Conservation (phyloP, 2,888 invertebrate genomes). For the Epinotia nisella region DNA sequence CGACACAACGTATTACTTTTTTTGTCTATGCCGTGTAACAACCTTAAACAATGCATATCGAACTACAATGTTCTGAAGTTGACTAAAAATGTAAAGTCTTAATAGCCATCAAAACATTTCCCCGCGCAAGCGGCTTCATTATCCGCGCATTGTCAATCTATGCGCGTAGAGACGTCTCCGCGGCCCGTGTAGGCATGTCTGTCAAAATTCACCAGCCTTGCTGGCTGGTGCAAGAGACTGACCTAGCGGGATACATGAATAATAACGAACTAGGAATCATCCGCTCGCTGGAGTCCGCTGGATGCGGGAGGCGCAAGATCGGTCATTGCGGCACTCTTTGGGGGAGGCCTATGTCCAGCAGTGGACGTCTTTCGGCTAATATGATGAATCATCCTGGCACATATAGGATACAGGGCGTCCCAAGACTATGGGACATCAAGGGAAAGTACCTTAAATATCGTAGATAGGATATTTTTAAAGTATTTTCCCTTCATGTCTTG, state of each 20-base stretch:
- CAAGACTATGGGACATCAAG: no score
- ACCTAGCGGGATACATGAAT: background rate
- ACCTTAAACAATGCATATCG: background rate
- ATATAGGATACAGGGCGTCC: no score
- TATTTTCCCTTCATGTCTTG: no score
- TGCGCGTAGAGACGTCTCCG: conserved; percentile 61
- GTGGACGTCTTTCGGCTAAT: no score
- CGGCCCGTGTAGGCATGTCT: conserved; percentile 63
- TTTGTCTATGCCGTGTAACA: background rate
- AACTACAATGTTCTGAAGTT: background rate
- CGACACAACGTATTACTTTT: background rate
- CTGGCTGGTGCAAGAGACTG: conserved; percentile 45
- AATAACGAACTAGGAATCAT: background rate
- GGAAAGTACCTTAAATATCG: no score
- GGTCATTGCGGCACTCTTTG: no score
- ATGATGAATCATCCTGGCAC: no score
- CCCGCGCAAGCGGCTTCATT: conserved; percentile 61
- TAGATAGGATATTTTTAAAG: no score
- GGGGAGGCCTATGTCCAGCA: no score
- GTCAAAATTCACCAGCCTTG: conserved; percentile 66
- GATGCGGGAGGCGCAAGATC: no score
- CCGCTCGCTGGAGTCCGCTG: no score
- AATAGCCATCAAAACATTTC: conserved; percentile 38
- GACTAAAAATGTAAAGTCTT: conserved; percentile 24
- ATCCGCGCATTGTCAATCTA: conserved; percentile 71